A percentile compares a stretch with the other conserved stretches of the same genome.
Evolutionary conservation across 2,888 invertebrate genomes (phyloP).

Genomic region (Phaedon cochleariae): DNA sequence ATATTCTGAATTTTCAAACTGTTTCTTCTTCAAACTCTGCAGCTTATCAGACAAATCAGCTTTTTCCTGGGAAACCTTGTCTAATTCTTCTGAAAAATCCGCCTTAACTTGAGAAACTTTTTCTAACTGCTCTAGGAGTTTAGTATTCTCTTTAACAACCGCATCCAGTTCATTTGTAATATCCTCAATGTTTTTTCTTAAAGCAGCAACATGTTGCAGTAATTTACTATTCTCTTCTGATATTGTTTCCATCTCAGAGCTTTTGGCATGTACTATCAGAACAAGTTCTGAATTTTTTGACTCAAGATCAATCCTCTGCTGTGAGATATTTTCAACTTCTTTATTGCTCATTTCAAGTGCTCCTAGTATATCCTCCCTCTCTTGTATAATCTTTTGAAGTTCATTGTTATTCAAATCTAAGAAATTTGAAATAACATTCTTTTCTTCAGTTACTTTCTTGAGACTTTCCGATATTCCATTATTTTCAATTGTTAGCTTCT

Average conservation of each 20-base stretch:
- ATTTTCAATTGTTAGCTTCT: conserved; percentile 25
- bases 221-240: not conserved
- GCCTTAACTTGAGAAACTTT: conserved; percentile 31
- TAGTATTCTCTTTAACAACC: conserved; percentile 25
- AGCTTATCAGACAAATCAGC: conserved; percentile 20
- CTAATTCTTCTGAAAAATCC: conserved; percentile 35
- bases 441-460: conserved; percentile 36
- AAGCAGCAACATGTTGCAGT: not conserved
- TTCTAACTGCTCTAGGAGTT: conserved; percentile 33
- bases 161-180: conserved; percentile 3
- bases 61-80: conserved; percentile 36
- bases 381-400: conserved; percentile 36
- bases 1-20: conserved; percentile 25
- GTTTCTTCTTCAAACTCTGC: conserved; percentile 29
- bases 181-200: conserved; percentile 3
- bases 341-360: conserved; percentile 44
- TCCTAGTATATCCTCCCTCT: conserved; percentile 42
- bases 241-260: conserved; percentile 20
- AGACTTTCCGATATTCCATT: conserved; percentile 8
- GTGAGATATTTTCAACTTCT: conserved; percentile 30
- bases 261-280: not conserved
- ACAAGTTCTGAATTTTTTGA: not conserved
- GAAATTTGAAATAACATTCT: conserved; percentile 39
- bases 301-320: not conserved
- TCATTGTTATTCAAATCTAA: conserved; percentile 42